A percentile compares a stretch with the other conserved stretches of the same genome.
Evolutionary conservation across 2,113 vertebrate species (phyloP).

Genomic region (Microtus pennsylvanicus): DNA sequence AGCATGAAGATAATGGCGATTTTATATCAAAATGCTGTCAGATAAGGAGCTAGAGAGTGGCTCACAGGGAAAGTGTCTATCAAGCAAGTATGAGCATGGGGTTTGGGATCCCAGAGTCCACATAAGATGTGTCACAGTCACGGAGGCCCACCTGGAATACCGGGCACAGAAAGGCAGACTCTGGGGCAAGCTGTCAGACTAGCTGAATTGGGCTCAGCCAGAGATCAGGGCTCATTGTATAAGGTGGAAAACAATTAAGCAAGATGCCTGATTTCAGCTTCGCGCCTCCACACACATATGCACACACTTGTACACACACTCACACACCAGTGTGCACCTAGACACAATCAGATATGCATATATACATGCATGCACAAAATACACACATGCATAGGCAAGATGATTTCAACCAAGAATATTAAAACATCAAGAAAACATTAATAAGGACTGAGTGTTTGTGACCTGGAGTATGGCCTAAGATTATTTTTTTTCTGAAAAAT

Average conservation of each 20-base stretch:
- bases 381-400: background rate
- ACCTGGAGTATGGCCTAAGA: background rate
- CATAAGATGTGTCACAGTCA: background rate
- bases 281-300: no score
- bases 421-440: background rate
- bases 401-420: background rate
- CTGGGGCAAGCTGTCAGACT: background rate
- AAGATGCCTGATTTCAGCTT: background rate
- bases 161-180: background rate
- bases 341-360: background rate
- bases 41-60: background rate
- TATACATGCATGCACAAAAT: background rate
- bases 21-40: background rate
- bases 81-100: background rate
- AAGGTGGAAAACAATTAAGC: background rate
- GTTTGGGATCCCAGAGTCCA: background rate
- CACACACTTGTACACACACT: background rate
- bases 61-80: no score
- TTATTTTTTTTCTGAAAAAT: background rate
- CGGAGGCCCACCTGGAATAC: no score
- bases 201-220: background rate
- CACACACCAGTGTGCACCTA: background rate
- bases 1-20: background rate
- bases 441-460: background rate
- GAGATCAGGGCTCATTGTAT: background rate